Evolutionary conservation across 2,888 invertebrate species (phyloP).

Genomic region (Bugula neritina): DNA sequence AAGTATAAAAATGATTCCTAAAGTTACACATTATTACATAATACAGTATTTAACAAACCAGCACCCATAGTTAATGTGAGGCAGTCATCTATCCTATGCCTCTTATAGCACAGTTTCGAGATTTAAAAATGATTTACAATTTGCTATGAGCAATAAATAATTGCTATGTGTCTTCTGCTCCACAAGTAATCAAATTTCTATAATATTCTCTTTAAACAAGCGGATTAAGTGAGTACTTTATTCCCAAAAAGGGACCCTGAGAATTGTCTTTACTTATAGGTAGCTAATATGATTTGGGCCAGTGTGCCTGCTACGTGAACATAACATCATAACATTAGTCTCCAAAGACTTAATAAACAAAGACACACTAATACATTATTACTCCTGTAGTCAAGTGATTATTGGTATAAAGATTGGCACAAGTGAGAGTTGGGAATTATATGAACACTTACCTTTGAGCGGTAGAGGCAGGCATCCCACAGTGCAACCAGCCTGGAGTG

Average conservation of each 20-base stretch:
- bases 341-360: constrained; percentile 17
- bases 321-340: constrained; percentile 16
- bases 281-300: constrained; percentile 28
- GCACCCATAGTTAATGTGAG: no score
- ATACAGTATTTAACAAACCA: no score
- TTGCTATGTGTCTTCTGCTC: constrained; percentile 25
- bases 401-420: not conserved
- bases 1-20: no score
- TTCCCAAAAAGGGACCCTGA: constrained; percentile 27
- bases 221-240: constrained; percentile 13
- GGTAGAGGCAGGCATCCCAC: constrained; percentile 7
- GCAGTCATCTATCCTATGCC: no score
- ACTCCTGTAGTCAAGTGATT: constrained; percentile 7
- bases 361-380: constrained; percentile 23
- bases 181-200: constrained; percentile 20
- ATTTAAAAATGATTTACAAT: constrained; percentile 21
- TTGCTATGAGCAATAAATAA: not conserved
- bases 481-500: constrained; percentile 13
- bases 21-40: no score
- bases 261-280: constrained; percentile 22
- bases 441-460: constrained; percentile 14
- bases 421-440: constrained; percentile 23
- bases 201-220: constrained; percentile 7
- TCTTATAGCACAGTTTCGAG: no score
- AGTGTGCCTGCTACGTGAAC: constrained; percentile 5